These are phyloP conservation scores for Dipodomys spectabilis DNA, from an alignment of 2,113 vertebrate species.

Conservation along the genomic window DNA sequence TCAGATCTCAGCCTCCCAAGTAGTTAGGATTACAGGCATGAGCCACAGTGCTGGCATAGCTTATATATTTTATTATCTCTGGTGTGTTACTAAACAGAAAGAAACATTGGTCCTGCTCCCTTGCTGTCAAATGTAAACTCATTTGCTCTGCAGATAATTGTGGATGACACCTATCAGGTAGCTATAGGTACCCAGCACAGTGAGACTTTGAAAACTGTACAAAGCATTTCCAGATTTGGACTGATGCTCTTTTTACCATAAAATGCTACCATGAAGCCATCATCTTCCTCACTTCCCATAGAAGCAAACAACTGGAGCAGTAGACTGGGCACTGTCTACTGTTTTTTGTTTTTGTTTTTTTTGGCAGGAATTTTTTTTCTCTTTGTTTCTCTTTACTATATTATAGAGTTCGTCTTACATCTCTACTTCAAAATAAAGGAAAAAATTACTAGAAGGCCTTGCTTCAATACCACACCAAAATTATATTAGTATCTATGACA, in stretches of 20 bases:
- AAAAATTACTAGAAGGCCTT: conserved; percentile 11
- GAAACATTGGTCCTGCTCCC: neutral
- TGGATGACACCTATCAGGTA: neutral
- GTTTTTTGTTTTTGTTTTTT: neutral
- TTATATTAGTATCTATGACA: conserved; percentile 46
- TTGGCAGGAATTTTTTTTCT: neutral
- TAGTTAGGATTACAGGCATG: too few relatives aligned
- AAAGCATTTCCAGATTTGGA: neutral
- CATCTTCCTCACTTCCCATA: neutral
- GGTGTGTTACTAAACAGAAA: conserved; percentile 7
- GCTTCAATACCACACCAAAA: conserved; percentile 43
- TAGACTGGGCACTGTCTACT: neutral
- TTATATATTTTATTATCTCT: neutral
- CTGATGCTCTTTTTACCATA: neutral
- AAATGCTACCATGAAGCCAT: neutral
- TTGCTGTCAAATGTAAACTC: conserved; percentile 8
- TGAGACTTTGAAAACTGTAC: neutral
- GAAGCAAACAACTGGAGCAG: neutral
- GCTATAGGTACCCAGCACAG: neutral
- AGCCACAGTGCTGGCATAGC: neutral
- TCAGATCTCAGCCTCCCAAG: too few relatives aligned
- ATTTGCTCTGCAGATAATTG: neutral
- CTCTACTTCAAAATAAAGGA: neutral
- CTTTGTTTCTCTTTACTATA: neutral
- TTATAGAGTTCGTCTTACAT: neutral